Evolutionary conservation across 2,113 vertebrate species (phyloP).

Genomic region (Sitta europaea): DNA sequence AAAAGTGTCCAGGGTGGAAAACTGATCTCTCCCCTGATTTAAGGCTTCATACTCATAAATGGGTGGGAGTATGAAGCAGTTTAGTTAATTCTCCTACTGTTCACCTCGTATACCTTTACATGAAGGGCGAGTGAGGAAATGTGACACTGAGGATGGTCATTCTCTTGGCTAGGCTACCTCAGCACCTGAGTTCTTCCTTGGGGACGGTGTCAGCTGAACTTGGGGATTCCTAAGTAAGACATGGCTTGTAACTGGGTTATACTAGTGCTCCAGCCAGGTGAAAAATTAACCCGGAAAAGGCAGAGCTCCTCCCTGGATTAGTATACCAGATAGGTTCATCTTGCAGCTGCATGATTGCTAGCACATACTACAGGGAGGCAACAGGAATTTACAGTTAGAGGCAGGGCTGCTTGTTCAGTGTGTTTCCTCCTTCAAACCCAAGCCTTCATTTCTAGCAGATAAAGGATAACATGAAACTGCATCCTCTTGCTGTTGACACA

Average conservation of each 20-base stretch:
- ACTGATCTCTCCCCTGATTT: background rate
- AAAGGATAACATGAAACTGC: background rate
- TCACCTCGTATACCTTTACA: background rate
- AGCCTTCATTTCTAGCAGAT: background rate
- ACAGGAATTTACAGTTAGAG: background rate
- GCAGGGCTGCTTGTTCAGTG: background rate
- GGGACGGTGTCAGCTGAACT: background rate
- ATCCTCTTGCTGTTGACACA: background rate
- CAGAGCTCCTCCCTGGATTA: background rate
- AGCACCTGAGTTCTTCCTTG: background rate
- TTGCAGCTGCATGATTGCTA: background rate
- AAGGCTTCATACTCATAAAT: background rate
- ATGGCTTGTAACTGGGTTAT: background rate
- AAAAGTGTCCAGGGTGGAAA: background rate
- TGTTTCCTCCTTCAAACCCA: background rate
- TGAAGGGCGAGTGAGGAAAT: background rate
- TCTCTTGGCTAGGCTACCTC: background rate
- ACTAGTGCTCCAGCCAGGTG: background rate
- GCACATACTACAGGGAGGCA: background rate
- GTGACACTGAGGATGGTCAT: background rate
- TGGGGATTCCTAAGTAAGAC: background rate
- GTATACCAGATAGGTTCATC: background rate
- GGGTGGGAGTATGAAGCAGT: background rate
- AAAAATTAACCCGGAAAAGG: background rate
- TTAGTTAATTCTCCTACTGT: background rate